Percentiles rank a stretch among this genome's conserved stretches.
These are phyloP conservation scores for Sceloporus tristichus DNA, from an alignment of 2,113 vertebrate species.

Conservation along the genomic window DNA sequence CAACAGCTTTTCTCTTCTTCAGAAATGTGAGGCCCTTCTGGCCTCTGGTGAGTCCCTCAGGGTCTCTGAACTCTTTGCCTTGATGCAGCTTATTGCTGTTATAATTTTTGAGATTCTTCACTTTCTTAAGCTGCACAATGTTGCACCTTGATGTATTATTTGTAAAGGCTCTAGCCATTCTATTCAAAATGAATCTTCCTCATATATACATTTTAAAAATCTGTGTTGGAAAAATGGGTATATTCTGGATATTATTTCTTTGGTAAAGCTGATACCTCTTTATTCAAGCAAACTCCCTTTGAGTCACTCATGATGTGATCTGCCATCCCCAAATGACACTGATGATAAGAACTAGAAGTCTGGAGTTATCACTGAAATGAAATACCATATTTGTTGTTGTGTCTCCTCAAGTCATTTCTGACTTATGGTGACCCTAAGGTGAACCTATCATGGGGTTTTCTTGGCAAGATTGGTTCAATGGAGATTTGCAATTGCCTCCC, in stretches of 20 bases:
- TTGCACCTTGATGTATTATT: conserved; percentile 65
- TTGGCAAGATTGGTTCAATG: too few relatives aligned
- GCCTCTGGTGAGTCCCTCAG: conserved; percentile 70
- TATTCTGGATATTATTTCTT: conserved; percentile 52
- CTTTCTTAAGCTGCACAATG: conserved; percentile 72
- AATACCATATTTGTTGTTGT: too few relatives aligned
- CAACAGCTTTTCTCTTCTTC: conserved; percentile 76
- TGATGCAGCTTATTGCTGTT: conserved; percentile 72
- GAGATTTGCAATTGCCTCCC: too few relatives aligned
- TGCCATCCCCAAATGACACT: background rate
- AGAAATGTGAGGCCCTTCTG: conserved; percentile 75
- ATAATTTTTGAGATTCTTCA: conserved; percentile 70
- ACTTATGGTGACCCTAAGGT: too few relatives aligned
- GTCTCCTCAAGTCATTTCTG: too few relatives aligned
- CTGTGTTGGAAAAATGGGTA: conserved; percentile 59
- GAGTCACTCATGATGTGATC: conserved; percentile 60
- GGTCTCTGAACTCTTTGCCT: conserved; percentile 72
- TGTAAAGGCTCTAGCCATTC: conserved; percentile 59
- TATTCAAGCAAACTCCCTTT: conserved; percentile 68
- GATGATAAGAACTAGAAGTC: background rate
- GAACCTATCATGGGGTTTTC: too few relatives aligned
- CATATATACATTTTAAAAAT: conserved; percentile 63
- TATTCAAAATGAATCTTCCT: conserved; percentile 68
- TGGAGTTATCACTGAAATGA: too few relatives aligned
- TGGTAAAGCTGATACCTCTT: conserved; percentile 45